Evolutionary conservation across 2,113 vertebrate species (phyloP).

Genomic region (Ranitomeya imitator): DNA sequence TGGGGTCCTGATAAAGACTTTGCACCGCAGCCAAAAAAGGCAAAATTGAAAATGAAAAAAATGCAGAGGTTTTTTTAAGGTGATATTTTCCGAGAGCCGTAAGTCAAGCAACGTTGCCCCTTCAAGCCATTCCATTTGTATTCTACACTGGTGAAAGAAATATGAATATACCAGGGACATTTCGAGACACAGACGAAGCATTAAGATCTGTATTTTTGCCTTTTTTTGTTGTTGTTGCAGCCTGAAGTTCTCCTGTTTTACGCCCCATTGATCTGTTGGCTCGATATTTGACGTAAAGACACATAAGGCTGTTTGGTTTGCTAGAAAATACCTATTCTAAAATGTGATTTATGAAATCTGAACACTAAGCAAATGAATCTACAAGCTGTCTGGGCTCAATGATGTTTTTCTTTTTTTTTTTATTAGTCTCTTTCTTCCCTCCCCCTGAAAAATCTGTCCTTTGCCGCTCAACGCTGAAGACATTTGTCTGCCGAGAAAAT

Average conservation of each 20-base stretch:
- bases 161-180: conserved; percentile 32
- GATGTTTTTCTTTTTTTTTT: background rate
- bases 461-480: conserved; percentile 64
- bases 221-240: conserved; percentile 40
- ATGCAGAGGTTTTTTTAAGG: no score
- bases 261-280: background rate
- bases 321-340: background rate
- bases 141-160: conserved; percentile 1
- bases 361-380: conserved; percentile 21
- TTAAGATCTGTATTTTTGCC: conserved; percentile 25
- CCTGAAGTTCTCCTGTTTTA: background rate
- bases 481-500: conserved; percentile 71
- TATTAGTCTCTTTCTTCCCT: background rate
- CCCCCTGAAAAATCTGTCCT: conserved; percentile 58
- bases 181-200: background rate
- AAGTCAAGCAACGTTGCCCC: background rate
- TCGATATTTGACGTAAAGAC: background rate
- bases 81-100: background rate
- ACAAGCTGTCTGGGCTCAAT: conserved; percentile 37
- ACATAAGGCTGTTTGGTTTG: conserved; percentile 48
- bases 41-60: background rate
- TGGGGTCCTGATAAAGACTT: background rate
- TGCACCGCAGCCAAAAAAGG: background rate
- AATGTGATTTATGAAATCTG: background rate
- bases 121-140: conserved; percentile 21